A percentile compares a stretch with the other conserved stretches of the same genome.
These are phyloP conservation scores for Octopus bimaculoides DNA, from an alignment of 1,140 invertebrate genomes.

Conservation along the genomic window DNA sequence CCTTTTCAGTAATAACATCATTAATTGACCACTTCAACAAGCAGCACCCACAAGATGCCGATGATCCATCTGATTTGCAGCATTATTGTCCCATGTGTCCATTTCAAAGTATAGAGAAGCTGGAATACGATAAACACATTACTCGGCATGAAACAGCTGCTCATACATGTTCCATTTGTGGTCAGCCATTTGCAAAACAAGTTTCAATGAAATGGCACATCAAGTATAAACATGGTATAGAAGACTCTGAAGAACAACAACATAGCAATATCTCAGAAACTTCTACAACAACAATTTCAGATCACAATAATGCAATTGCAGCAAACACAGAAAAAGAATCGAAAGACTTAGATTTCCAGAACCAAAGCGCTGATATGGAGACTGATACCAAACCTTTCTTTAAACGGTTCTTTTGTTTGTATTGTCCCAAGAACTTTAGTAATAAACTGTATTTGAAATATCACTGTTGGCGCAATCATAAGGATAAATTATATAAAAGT, in stretches of 20 bases:
- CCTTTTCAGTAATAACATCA: neutral
- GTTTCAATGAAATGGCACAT: slow-evolving; percentile 6
- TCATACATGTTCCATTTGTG: neutral
- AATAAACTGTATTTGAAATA: slow-evolving; percentile 26
- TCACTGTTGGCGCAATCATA: slow-evolving; percentile 15
- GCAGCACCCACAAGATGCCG: neutral
- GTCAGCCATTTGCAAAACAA: neutral
- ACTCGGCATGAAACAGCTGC: neutral
- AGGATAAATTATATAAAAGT: neutral
- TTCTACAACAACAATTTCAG: neutral
- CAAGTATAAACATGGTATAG: neutral
- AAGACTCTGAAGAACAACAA: neutral
- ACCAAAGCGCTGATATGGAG: neutral
- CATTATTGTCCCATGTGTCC: neutral
- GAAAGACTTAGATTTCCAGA: neutral
- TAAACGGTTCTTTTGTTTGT: slow-evolving; percentile 18
- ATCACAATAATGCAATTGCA: neutral
- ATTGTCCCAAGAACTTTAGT: slow-evolving; percentile 27
- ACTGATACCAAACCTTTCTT: slow-evolving; percentile 13
- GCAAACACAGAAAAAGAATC: neutral
- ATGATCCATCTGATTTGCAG: neutral
- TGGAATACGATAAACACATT: neutral
- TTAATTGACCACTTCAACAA: neutral
- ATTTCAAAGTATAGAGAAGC: neutral
- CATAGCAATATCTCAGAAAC: neutral